phyloP scores from a whole-genome alignment of 1,140 invertebrate species.

The Copidosoma floridanum region DNA sequence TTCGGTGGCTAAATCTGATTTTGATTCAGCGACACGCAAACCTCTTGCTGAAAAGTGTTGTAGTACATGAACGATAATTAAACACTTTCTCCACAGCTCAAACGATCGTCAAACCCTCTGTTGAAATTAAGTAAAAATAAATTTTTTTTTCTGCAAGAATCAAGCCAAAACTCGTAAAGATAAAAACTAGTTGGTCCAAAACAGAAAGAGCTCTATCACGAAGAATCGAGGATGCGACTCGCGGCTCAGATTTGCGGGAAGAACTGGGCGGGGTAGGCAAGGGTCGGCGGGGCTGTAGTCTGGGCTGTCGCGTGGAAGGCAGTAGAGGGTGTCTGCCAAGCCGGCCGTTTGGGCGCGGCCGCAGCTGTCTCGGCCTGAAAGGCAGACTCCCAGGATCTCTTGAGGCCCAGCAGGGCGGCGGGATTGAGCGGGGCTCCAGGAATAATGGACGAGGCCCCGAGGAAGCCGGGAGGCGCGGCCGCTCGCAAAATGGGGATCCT shows the following conservation, averaged over 20 bases:
- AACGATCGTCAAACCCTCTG: too few species aligned
- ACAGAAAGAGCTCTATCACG: too few species aligned
- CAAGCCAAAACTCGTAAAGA: neutral
- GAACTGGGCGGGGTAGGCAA: conserved; percentile 55
- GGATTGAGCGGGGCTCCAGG: conserved; percentile 43
- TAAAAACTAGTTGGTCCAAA: neutral
- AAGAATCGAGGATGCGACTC: too few species aligned
- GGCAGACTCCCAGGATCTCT: conserved; percentile 55
- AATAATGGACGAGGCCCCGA: conserved; percentile 49
- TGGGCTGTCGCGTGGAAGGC: conserved; percentile 42
- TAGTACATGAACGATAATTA: too few species aligned
- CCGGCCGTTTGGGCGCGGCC: conserved; percentile 42
- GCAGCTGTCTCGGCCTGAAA: conserved; percentile 44
- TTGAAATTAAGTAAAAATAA: too few species aligned
- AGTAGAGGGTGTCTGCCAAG: conserved; percentile 47
- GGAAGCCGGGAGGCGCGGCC: conserved; percentile 50
- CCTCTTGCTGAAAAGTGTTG: too few species aligned
- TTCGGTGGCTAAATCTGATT: too few species aligned
- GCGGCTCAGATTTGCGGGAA: conserved; percentile 48
- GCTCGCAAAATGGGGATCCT: conserved; percentile 52
- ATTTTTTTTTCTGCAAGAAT: too few species aligned
- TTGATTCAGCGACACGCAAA: too few species aligned
- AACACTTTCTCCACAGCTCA: too few species aligned
- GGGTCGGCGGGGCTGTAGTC: conserved; percentile 37
- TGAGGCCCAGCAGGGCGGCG: conserved; percentile 57